Evolutionary conservation across 2,113 vertebrate genomes (phyloP), one percentile per base, ranked within the genome.

Genomic region (Uropsilus gracilis): DNA sequence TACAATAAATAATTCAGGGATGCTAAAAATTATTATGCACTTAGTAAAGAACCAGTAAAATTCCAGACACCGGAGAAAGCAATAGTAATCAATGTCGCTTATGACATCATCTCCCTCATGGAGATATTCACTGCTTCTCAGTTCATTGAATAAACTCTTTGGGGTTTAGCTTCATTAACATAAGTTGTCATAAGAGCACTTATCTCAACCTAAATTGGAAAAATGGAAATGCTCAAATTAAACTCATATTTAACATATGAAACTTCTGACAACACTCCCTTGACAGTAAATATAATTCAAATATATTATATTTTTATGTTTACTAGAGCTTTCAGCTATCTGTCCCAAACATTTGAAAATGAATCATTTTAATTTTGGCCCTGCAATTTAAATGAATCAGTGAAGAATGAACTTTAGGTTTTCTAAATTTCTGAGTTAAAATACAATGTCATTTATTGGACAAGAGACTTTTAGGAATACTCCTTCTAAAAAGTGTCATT

Each of bases 221-320:
- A 96, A 96, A 90, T 88, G 68, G 89, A 97, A 95, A 93, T 77
- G 48, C 42, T 95, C 75, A 94, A 94, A 94, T 97, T 96, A 96
- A 96, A 91, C 84, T 94, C 75, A 91, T 94, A 97, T 91, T 96
- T 96, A 97, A 97, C 84, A 97, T 89, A 94, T 93, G 89, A 97
- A 96, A 93, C 59, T 96, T 95, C 61, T 22, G 86, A 89, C 75
- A 93, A 78, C 50, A 83, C 28, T 95, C 64, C n/a, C 17, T 93
- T 91, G 91, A 94, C 84, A 93, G 63, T 96, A 55, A 93, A 77
- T 94, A 76, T 81, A 93, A 95, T 93, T 96, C 80, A 96, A 84
- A 93, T 89, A 75, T 94, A 77, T 95, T 90, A 72, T 78, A 59
- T 80, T 86, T 86, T 86, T 88, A 84, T 77, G 64, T 86, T 84